phyloP scores from a whole-genome alignment of 2,888 invertebrate genomes.

The Hipparchia semele region DNA sequence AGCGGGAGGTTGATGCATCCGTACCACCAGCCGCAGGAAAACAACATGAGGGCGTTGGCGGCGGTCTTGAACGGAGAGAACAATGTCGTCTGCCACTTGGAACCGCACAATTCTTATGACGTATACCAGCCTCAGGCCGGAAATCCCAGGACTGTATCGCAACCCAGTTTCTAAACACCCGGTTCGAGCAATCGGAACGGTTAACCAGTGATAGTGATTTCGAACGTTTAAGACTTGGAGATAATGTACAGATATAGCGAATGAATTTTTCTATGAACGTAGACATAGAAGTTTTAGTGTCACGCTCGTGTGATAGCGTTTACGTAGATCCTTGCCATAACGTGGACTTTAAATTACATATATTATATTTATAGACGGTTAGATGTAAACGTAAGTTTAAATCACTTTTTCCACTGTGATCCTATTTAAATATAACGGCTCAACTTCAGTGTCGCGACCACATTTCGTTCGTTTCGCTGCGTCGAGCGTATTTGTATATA shows the following conservation, averaged over 20 bases:
- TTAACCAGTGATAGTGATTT: constrained; percentile 55
- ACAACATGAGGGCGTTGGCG: constrained; percentile 84
- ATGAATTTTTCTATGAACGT: constrained; percentile 77
- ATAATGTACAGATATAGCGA: constrained; percentile 72
- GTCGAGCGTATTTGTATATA: constrained; percentile 69
- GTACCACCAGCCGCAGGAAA: constrained; percentile 80
- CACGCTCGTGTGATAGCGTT: constrained; percentile 69
- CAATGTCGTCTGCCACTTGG: constrained; percentile 93
- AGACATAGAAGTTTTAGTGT: constrained; percentile 69
- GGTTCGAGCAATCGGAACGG: constrained; percentile 34
- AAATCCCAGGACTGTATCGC: constrained; percentile 77
- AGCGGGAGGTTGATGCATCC: constrained; percentile 80
- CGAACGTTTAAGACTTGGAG: constrained; percentile 40
- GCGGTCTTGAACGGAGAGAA: constrained; percentile 93
- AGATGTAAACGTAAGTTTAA: constrained; percentile 70
- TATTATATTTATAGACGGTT: constrained; percentile 58
- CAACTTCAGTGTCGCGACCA: constrained; percentile 75
- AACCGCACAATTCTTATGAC: constrained; percentile 85
- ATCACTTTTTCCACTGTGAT: constrained; percentile 83
- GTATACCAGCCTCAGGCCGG: constrained; percentile 74
- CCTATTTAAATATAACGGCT: constrained; percentile 80
- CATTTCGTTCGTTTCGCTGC: constrained; percentile 52
- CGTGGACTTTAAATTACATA: constrained; percentile 71
- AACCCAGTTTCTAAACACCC: constrained; percentile 73
- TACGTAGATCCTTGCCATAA: constrained; percentile 81